phyloP scores from a whole-genome alignment of 2,888 invertebrate genomes.

The Polyommatus icarus region DNA sequence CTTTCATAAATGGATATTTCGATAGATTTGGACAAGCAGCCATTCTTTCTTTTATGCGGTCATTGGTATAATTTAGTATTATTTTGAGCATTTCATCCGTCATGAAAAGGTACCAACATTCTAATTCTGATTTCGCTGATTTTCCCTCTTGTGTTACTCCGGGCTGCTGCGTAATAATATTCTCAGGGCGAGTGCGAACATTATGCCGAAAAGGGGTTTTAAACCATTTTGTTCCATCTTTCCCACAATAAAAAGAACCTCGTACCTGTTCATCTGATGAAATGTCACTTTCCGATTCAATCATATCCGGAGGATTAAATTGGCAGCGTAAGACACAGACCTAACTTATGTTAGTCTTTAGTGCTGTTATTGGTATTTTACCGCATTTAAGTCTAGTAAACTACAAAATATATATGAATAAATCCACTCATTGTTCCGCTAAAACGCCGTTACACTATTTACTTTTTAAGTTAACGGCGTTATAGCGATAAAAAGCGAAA shows the following conservation, averaged over 20 bases:
- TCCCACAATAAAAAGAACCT: background rate
- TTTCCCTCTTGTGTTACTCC: constrained; percentile 5
- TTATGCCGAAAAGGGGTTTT: constrained; percentile 6
- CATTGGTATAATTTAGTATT: constrained; percentile 19
- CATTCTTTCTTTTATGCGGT: constrained; percentile 15
- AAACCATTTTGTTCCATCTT: constrained; percentile 26
- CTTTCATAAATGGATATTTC: constrained; percentile 33
- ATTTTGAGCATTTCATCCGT: constrained; percentile 6
- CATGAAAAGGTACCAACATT: constrained; percentile 25
- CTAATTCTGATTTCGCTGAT: constrained; percentile 6
- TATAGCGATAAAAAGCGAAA: no score
- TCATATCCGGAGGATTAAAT: background rate
- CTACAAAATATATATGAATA: no score
- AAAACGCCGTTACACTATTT: no score
- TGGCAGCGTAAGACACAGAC: background rate
- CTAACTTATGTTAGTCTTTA: no score
- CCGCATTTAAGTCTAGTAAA: no score
- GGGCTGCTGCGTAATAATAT: constrained; percentile 5
- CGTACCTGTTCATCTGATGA: background rate
- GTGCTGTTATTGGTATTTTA: no score
- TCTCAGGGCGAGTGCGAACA: constrained; percentile 19
- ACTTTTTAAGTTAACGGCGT: no score
- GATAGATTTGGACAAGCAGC: background rate
- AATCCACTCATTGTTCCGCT: no score
- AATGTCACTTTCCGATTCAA: constrained; percentile 3